These are phyloP conservation scores for Syngnathus acus DNA, from an alignment of 2,797 vertebrate genomes.

Conservation along the genomic window DNA sequence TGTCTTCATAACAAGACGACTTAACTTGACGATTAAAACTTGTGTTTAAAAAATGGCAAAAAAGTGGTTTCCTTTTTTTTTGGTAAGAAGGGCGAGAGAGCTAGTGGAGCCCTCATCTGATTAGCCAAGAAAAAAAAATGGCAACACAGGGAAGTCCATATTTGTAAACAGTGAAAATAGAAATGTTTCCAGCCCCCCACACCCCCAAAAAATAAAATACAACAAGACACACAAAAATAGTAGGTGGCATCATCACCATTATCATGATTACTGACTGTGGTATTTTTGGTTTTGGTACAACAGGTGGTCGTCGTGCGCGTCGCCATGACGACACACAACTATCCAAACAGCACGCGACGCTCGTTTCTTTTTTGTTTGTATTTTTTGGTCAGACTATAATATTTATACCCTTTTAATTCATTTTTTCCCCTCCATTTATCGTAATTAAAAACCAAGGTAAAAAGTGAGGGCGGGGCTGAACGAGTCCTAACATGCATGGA, in stretches of 20 bases:
- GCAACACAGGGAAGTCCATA: neutral
- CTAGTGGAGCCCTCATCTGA: constrained; percentile 68
- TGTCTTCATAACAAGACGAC: constrained; percentile 64
- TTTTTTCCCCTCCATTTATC: constrained; percentile 28
- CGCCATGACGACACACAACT: constrained; percentile 50
- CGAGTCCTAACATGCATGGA: constrained; percentile 75
- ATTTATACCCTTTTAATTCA: constrained; percentile 61
- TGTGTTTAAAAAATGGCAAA: constrained; percentile 56
- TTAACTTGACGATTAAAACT: constrained; percentile 61
- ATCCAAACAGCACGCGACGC: constrained; percentile 55
- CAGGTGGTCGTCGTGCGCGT: constrained; percentile 64
- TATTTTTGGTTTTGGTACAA: constrained; percentile 75
- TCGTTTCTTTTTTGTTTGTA: constrained; percentile 51
- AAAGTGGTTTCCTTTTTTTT: constrained; percentile 65
- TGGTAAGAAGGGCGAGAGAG: constrained; percentile 63
- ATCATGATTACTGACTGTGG: constrained; percentile 63
- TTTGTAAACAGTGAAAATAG: constrained; percentile 1
- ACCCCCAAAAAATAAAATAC: constrained; percentile 52
- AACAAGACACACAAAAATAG: constrained; percentile 62
- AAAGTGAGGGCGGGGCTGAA: constrained; percentile 49
- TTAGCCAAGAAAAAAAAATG: constrained; percentile 41
- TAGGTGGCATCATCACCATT: constrained; percentile 50
- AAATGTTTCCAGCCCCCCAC: neutral
- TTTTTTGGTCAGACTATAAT: constrained; percentile 76
- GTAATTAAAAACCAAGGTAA: constrained; percentile 57